These are phyloP conservation scores for Pseudocheirus occidentalis DNA, from an alignment of 2,797 vertebrate species.

Conservation along the genomic window DNA sequence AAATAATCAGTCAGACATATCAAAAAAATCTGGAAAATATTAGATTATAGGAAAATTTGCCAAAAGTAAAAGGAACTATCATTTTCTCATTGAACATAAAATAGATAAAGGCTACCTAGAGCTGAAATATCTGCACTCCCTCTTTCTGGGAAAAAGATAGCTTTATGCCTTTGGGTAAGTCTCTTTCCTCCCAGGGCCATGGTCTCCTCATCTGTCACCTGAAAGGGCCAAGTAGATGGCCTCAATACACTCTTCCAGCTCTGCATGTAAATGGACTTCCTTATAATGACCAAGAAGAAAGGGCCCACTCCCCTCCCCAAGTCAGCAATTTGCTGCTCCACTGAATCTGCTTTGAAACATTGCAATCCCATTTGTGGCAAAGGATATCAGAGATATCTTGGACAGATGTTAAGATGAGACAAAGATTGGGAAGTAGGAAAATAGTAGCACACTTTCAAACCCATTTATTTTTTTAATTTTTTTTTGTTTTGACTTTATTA, in stretches of 20 bases:
- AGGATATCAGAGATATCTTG: neutral
- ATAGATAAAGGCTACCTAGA: neutral
- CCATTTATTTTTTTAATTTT: conserved; percentile 19
- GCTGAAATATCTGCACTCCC: neutral
- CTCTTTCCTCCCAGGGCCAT: neutral
- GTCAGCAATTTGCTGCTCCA: conserved; percentile 35
- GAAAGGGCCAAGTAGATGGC: conserved; percentile 3
- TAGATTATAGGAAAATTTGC: neutral
- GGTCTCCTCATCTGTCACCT: conserved; percentile 10
- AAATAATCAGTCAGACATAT: neutral
- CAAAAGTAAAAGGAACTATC: neutral
- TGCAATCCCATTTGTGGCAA: neutral
- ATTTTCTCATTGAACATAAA: neutral
- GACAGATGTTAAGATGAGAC: neutral
- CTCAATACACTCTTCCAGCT: neutral
- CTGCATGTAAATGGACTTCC: conserved; percentile 2
- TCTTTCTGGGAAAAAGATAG: neutral
- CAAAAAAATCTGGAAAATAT: conserved; percentile 27
- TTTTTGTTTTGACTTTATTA: conserved; percentile 7
- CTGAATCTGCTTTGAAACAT: conserved; percentile 36
- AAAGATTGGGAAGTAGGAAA: conserved; percentile 11
- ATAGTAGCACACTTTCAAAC: neutral
- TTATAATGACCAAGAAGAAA: conserved; percentile 54
- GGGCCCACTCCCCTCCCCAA: neutral
- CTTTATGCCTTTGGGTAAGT: neutral